A percentile compares a stretch with the other conserved stretches of the same genome.
These are phyloP conservation scores for Calyptommatus sinebrachiatus DNA, from an alignment of 2,113 vertebrate species.

Conservation along the genomic window DNA sequence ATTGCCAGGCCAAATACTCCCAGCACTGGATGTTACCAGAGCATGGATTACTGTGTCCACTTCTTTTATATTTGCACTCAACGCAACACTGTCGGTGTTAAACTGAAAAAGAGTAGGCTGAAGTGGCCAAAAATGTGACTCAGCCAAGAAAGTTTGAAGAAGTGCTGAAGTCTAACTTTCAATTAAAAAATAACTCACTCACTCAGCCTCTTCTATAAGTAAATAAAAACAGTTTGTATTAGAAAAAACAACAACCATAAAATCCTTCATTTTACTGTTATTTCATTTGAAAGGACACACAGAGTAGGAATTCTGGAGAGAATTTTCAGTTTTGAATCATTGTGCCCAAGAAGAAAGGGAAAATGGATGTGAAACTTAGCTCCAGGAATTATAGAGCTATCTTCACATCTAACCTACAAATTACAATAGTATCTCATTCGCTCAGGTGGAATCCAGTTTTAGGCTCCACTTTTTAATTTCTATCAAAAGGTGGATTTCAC, in stretches of 20 bases:
- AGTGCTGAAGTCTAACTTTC: neutral
- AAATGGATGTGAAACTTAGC: slow-evolving; percentile 10
- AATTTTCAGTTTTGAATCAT: too few species aligned
- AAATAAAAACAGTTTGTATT: too few species aligned
- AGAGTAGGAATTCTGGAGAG: too few species aligned
- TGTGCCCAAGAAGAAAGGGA: slow-evolving; percentile 7
- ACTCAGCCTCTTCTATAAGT: neutral
- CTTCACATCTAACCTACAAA: neutral
- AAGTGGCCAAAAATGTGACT: neutral
- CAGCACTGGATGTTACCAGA: too few species aligned
- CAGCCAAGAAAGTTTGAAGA: neutral
- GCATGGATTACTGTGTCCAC: too few species aligned
- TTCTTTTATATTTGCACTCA: neutral
- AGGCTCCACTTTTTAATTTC: slow-evolving; percentile 9
- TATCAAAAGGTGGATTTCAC: slow-evolving; percentile 5
- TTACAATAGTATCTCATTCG: slow-evolving; percentile 17
- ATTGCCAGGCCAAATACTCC: too few species aligned
- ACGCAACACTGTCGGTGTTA: neutral
- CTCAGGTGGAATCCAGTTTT: neutral
- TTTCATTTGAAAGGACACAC: too few species aligned
- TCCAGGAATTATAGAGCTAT: neutral
- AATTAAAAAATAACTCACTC: too few species aligned
- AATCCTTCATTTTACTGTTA: too few species aligned
- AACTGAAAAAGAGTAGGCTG: slow-evolving; percentile 8
- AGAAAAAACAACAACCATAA: too few species aligned